Conservation (phyloP, 2,113 vertebrate genomes). For the Illadopsis cleaveri region DNA sequence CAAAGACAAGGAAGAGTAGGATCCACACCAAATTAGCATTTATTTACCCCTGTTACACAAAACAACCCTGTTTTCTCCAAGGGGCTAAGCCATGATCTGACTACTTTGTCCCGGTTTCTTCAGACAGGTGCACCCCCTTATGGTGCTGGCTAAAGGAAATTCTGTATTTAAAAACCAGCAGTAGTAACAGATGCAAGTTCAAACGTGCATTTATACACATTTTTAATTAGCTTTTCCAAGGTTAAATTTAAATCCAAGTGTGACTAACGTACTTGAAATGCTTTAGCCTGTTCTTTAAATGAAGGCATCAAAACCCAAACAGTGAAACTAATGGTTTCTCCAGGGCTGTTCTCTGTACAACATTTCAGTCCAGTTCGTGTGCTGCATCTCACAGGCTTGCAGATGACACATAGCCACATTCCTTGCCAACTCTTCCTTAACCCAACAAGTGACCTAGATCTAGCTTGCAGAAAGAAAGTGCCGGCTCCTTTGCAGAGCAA, state of each 20-base stretch:
- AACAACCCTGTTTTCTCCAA: not conserved
- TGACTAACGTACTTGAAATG: conserved; percentile 12
- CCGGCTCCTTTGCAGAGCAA: not conserved
- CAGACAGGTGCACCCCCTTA: not conserved
- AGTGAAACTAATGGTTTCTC: conserved; percentile 52
- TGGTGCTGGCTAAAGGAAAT: not conserved
- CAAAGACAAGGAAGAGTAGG: not conserved
- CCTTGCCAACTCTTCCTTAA: conserved; percentile 43
- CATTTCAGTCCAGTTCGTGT: not conserved
- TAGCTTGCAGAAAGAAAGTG: not conserved
- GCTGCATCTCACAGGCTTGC: conserved; percentile 18
- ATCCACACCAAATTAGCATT: fast-evolving
- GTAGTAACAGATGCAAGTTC: conserved; percentile 31
- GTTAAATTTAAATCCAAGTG: conserved; percentile 58
- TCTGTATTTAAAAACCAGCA: not conserved
- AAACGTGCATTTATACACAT: not conserved
- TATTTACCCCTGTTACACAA: not conserved
- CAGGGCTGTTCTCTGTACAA: conserved; percentile 34
- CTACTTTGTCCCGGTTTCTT: not conserved
- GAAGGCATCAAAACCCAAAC: conserved; percentile 54
- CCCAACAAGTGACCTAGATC: conserved; percentile 8
- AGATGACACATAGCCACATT: not conserved
- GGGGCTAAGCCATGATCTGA: not conserved
- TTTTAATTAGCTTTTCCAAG: conserved; percentile 62
- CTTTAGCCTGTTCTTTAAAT: conserved; percentile 39